phyloP scores from a whole-genome alignment of 2,113 vertebrate species.

The Emydocephalus ijimae region DNA sequence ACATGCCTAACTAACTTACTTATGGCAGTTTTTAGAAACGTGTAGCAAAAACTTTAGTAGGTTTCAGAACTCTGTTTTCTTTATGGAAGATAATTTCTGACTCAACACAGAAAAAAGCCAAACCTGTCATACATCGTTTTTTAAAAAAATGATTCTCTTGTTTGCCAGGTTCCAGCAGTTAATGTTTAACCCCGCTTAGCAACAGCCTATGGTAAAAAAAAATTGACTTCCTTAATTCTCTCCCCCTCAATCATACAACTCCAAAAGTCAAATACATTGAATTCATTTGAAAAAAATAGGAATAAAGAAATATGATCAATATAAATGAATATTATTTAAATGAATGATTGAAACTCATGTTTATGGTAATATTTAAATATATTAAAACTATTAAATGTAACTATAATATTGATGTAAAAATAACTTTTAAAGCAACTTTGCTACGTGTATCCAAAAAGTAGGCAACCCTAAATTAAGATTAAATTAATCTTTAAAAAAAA shows the following conservation, averaged over 20 bases:
- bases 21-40: neutral
- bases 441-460: neutral
- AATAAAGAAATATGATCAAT: neutral
- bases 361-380: neutral
- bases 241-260: neutral
- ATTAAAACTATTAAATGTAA: neutral
- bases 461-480: neutral
- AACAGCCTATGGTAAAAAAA: constrained; percentile 25
- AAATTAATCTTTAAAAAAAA: neutral
- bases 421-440: neutral
- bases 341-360: neutral
- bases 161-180: constrained; percentile 23
- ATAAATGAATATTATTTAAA: neutral
- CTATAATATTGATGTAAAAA: neutral
- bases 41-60: constrained; percentile 17
- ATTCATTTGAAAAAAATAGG: neutral
- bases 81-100: constrained; percentile 20
- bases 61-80: constrained; percentile 25
- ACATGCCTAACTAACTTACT: neutral
- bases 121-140: neutral
- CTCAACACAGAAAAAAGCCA: constrained; percentile 23
- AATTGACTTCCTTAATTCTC: neutral
- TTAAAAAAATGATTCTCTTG: neutral
- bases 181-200: constrained; percentile 34
- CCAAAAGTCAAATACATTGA: neutral